Base-by-base conservation (phyloP, 2,797 vertebrate species). In the Saxicola maurus region DNA sequence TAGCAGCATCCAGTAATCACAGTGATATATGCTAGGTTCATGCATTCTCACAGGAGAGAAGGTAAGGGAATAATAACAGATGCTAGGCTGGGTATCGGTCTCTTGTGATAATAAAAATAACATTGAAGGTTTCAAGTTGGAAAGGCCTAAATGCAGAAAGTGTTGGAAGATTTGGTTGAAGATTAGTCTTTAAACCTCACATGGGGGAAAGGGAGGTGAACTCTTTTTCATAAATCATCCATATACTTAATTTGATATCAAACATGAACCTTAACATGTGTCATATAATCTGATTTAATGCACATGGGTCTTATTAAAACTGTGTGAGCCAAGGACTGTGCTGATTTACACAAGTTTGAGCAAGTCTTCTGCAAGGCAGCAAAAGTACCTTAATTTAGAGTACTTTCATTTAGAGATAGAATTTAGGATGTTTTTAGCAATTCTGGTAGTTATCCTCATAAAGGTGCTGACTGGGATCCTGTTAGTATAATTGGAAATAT, bases 231-330 rank as follows among this genome's bases (percentile, higher is more conserved):
- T 97, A 97, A 97, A 97, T 97, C 96, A 97, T 96, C 91, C 23
- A 6, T 86, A 94, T 97, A 94, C 92, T 97, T 97, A 96, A 97
- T 97, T 97, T 96, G 96, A 97, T 97, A 97, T 97, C 95, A 97
- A 91, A 97, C 94, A 86, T 96, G 94, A 96, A 95, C 95, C 91
- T 95, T 96, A 96, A 96, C 94, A 96, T 96, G 87, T 97, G 95
- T 97, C 96, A 96, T 94, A 94, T 96, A 96, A 97, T 97, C 96
- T 97, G 84, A 59, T 93, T 96, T 96, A 97, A 96, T 96, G 93
- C 96, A 96, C 96, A 67, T 73, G 96, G 94, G 96, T 91, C 95
- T 97, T 96, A 97, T 97, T 97, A 97, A 96, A 95, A 93, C 74
- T 78, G 85, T 94, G 96, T 91, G 92, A 97, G 97, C 96, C 96